Conservation (phyloP, 2,888 invertebrate genomes). For the Steinernema hermaphroditum region DNA sequence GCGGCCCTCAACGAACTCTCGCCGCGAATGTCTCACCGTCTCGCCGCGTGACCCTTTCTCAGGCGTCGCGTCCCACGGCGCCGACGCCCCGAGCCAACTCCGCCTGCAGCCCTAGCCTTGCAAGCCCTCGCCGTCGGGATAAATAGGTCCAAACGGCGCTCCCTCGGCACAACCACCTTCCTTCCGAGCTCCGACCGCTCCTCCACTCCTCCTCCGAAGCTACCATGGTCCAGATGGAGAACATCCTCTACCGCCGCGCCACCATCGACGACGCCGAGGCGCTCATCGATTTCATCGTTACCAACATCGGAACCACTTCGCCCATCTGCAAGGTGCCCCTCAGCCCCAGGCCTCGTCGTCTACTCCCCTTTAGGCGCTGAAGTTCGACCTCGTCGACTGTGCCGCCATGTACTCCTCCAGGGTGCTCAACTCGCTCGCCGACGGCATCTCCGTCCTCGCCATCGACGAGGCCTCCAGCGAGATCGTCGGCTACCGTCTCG, state of each 20-base stretch:
- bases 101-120: conserved; percentile 13
- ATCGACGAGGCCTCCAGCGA: conserved; percentile 26
- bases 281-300: conserved; percentile 24
- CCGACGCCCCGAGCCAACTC: conserved; percentile 18
- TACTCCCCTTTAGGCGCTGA: conserved; percentile 3
- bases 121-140: conserved; percentile 15
- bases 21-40: conserved; percentile 30
- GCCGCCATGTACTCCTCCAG: conserved; percentile 19
- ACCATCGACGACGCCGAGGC: conserved; percentile 19
- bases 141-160: conserved; percentile 22
- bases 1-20: conserved; percentile 28
- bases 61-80: conserved; percentile 24
- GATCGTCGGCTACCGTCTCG: conserved; percentile 20
- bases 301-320: conserved; percentile 28
- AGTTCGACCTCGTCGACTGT: conserved; percentile 18
- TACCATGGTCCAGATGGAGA: conserved; percentile 25
- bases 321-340: conserved; percentile 17
- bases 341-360: background rate
- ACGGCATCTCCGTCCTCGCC: conserved; percentile 24
- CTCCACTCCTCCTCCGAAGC: background rate
- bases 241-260: conserved; percentile 26
- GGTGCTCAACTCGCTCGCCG: conserved; percentile 25
- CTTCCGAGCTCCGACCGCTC: background rate
- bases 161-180: conserved; percentile 3
- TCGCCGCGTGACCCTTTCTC: conserved; percentile 16